Evolutionary conservation across 1,140 invertebrate species (phyloP), one percentile per base, ranked within the genome.

Genomic region (Drosophila subpulchrella): DNA sequence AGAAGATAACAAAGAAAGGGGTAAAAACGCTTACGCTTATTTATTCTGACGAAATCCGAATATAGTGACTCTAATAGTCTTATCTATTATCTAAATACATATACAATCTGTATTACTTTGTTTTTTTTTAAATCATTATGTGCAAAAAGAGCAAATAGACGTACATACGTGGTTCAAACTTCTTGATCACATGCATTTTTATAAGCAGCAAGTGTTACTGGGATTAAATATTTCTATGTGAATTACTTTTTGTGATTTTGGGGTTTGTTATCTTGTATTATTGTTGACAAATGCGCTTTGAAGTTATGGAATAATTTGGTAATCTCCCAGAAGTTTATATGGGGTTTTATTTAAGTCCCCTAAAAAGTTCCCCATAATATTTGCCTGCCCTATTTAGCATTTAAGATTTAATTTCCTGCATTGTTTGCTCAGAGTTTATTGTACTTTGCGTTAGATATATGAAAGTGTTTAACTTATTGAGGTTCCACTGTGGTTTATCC

Each of bases 181-280:
- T 12, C 27, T 15, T 50, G 48, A 34, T 34, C 48, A 50, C 48
- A 50, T 50, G 48, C 48, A 34, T 15, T 50, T 50, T 50, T 50
- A 30, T 30, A 30, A 7, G 47, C 24, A 48, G 48, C 27, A 34
- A 50, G 8, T 34, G 27, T 32, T 50, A 17, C 8, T 12, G 27
- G n/a, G 8, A 17, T 11, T 51, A 12, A 6, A 34, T 34, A 17
- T n/a, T 17, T 51, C 8, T 20, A 36, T 53, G 32, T 53, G 50
- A 30, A 12, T 11, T 24, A 24, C 42, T 44, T 44, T 44, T 44
- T 11, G 41, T 44, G 46, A 17, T 24, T 48, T 48, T 24, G 46
- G 12, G 8, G 7, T 27, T 47, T 10, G 12, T 36, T 51, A 53
- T 53, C 50, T 53, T 30, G n/a, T 17, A 53, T 53, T 53, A 53